These are phyloP conservation scores for Eucera pruinosa DNA, from an alignment of 2,888 invertebrate species.

Conservation along the genomic window DNA sequence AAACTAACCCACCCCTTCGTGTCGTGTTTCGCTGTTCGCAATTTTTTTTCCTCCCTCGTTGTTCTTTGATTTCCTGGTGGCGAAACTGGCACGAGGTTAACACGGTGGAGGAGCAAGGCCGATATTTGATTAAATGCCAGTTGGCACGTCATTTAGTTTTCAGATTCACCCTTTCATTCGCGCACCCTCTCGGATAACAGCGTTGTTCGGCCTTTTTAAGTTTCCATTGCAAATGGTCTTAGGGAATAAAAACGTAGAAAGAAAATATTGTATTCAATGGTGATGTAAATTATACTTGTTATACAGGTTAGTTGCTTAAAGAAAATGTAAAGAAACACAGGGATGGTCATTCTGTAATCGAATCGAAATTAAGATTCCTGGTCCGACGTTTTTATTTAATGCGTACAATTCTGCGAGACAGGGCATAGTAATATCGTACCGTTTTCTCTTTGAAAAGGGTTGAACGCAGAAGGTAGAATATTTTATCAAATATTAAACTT, in stretches of 20 bases:
- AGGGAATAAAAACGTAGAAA: not conserved
- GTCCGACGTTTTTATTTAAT: not conserved
- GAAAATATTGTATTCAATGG: no score
- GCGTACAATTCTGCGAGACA: not conserved
- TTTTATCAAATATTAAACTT: constrained; percentile 2
- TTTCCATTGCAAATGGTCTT: not conserved
- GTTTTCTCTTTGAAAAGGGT: not conserved
- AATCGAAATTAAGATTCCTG: not conserved
- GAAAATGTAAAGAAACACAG: not conserved
- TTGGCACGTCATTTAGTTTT: constrained; percentile 57
- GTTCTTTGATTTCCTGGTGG: constrained; percentile 26
- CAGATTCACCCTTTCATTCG: constrained; percentile 8
- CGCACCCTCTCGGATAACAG: not conserved
- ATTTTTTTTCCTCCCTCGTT: not conserved
- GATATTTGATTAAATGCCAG: constrained; percentile 60
- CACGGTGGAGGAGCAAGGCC: constrained; percentile 57
- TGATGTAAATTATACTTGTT: no score
- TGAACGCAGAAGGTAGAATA: no score
- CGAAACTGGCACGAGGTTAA: constrained; percentile 46
- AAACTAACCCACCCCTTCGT: no score
- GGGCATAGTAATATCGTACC: not conserved
- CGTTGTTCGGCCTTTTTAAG: not conserved
- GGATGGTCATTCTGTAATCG: not conserved
- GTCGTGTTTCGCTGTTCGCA: not conserved
- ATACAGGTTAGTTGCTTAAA: constrained; percentile 2